Conservation (phyloP, 2,797 vertebrate genomes). For the Myoxocephalus aenaeus region DNA sequence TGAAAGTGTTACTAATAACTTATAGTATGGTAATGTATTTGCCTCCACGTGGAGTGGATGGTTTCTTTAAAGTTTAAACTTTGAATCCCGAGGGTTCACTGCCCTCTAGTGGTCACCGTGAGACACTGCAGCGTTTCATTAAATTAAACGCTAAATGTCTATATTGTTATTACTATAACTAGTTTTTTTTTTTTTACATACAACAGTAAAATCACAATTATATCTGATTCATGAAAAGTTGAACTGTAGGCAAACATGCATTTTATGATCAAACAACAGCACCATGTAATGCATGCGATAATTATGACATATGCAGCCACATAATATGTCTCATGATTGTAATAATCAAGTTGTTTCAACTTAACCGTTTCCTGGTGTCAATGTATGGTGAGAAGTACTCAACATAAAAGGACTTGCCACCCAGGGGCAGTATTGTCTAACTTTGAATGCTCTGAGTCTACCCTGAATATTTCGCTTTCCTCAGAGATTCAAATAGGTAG, state of each 20-base stretch:
- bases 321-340: neutral
- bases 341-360: neutral
- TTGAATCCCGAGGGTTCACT: neutral
- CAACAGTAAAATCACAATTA: neutral
- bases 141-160: neutral
- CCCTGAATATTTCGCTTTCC: neutral
- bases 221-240: too few relatives aligned
- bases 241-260: too few relatives aligned
- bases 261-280: too few relatives aligned
- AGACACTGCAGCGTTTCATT: neutral
- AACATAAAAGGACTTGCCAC: slow-evolving; percentile 23
- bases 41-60: neutral
- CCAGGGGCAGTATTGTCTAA: slow-evolving; percentile 44
- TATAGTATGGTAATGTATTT: neutral
- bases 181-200: neutral
- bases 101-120: neutral
- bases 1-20: neutral
- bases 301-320: too few relatives aligned
- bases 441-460: neutral
- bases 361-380: neutral
- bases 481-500: slow-evolving; percentile 28
- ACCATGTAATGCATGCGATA: too few relatives aligned
- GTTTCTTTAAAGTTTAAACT: neutral
- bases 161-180: neutral
- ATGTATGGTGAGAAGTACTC: neutral